A percentile compares a stretch with the other conserved stretches of the same genome.
Conservation (phyloP, 2,113 vertebrate species). For the Nipponia nippon region DNA sequence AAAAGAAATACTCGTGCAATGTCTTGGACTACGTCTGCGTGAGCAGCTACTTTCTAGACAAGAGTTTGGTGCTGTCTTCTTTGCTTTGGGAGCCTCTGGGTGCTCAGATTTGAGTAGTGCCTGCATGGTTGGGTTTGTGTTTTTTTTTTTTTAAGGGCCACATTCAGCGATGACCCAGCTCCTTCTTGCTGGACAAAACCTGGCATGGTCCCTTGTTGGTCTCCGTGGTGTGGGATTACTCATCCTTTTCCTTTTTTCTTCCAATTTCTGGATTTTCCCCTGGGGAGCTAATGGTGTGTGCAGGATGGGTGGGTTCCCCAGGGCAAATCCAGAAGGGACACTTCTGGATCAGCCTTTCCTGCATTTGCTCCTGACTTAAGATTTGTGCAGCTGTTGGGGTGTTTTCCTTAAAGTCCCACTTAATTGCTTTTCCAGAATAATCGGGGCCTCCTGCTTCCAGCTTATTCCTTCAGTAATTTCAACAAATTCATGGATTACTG, state of each 20-base stretch:
- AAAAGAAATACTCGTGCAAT: not conserved
- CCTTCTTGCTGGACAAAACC: not conserved
- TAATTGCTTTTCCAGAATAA: not conserved
- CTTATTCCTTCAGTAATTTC: not conserved
- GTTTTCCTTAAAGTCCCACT: not conserved
- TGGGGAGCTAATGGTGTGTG: not conserved
- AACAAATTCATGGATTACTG: not conserved
- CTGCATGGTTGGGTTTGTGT: not conserved
- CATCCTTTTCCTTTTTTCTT: not conserved
- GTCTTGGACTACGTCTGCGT: not conserved
- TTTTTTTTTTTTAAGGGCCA: not conserved
- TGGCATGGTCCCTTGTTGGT: not conserved
- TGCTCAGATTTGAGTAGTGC: not conserved
- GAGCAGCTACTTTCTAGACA: not conserved
- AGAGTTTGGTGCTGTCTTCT: not conserved
- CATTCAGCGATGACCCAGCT: not conserved
- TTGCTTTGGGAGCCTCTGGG: not conserved
- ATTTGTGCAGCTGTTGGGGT: not conserved
- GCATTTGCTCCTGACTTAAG: not conserved
- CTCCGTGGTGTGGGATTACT: not conserved
- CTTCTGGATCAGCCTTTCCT: not conserved
- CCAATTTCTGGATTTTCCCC: not conserved
- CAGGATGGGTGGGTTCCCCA: not conserved
- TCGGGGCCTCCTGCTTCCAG: not conserved
- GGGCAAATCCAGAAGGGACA: not conserved